Percentiles rank a stretch among this genome's conserved stretches.
phyloP scores from a whole-genome alignment of 2,888 invertebrate species.

The Corbicula japonica region DNA sequence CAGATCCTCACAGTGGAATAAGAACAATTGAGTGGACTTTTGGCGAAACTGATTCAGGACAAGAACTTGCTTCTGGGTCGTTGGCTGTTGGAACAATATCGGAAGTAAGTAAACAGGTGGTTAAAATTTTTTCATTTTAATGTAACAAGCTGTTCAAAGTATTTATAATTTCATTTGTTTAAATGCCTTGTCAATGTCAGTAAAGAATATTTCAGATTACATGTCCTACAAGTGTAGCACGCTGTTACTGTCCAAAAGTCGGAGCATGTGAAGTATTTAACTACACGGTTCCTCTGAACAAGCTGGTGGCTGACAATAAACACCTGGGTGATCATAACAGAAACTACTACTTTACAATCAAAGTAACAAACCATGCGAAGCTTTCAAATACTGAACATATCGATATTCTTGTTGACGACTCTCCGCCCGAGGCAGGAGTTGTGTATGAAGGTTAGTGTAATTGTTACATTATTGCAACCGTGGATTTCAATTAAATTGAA shows the following conservation, averaged over 20 bases:
- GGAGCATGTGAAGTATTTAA: slow-evolving; percentile 62
- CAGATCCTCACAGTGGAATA: slow-evolving; percentile 69
- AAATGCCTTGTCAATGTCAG: background rate
- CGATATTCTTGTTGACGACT: slow-evolving; percentile 56
- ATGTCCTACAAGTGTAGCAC: background rate
- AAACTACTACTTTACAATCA: slow-evolving; percentile 68
- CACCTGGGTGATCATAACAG: slow-evolving; percentile 70
- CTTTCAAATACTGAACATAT: slow-evolving; percentile 60
- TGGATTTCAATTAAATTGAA: background rate
- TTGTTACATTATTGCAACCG: too few species aligned
- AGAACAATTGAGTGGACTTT: slow-evolving; percentile 63
- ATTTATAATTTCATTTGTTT: background rate
- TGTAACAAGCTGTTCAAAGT: background rate
- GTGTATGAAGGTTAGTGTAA: slow-evolving; percentile 52
- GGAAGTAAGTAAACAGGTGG: slow-evolving; percentile 1
- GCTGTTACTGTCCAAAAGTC: slow-evolving; percentile 62
- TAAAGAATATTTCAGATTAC: background rate
- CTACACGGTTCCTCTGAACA: slow-evolving; percentile 54
- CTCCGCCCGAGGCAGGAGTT: slow-evolving; percentile 49
- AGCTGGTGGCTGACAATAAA: slow-evolving; percentile 45
- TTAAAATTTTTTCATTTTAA: background rate
- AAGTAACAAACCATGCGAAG: slow-evolving; percentile 65
- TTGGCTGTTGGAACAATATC: background rate
- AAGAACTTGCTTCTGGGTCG: slow-evolving; percentile 18
- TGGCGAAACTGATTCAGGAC: slow-evolving; percentile 45